Conservation (phyloP, 35 echinoderm and acorn worm species). For the Holothuria glaberrima region DNA sequence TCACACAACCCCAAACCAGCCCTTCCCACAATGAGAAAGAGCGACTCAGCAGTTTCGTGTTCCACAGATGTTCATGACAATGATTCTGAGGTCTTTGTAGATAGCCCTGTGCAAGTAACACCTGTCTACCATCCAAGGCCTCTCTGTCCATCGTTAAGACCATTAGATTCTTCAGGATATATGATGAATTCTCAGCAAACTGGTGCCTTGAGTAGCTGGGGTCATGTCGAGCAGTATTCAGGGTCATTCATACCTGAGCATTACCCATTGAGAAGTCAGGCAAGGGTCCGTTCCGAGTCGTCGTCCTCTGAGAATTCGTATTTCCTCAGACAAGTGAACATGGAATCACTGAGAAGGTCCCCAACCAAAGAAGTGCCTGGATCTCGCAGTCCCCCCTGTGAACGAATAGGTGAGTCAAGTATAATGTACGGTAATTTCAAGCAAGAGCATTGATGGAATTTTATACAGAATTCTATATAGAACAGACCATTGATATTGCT, state of each 20-base stretch:
- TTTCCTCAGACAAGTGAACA: slow-evolving; percentile 19
- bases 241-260: not conserved
- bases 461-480: too few species aligned
- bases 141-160: not conserved
- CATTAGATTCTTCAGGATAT: not conserved
- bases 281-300: slow-evolving; percentile 12
- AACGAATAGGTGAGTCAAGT: slow-evolving; percentile 12
- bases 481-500: too few species aligned
- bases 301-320: slow-evolving; percentile 49
- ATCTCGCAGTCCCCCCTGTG: slow-evolving; percentile 9
- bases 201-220: slow-evolving; percentile 26
- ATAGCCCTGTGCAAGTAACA: not conserved
- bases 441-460: too few species aligned
- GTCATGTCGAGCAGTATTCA: slow-evolving; percentile 11
- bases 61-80: not conserved
- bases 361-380: not conserved
- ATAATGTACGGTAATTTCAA: too few species aligned
- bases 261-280: not conserved
- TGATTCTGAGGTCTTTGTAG: slow-evolving; percentile 6
- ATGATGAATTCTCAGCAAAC: not conserved
- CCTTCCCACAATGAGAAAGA: not conserved
- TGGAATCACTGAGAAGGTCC: slow-evolving; percentile 25
- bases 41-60: slow-evolving; percentile 3
- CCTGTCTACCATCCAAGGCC: not conserved
- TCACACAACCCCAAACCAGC: not conserved